A percentile compares a stretch with the other conserved stretches of the same genome.
Evolutionary conservation across 2,888 invertebrate species (phyloP).

Genomic region (Lathronympha strigana): DNA sequence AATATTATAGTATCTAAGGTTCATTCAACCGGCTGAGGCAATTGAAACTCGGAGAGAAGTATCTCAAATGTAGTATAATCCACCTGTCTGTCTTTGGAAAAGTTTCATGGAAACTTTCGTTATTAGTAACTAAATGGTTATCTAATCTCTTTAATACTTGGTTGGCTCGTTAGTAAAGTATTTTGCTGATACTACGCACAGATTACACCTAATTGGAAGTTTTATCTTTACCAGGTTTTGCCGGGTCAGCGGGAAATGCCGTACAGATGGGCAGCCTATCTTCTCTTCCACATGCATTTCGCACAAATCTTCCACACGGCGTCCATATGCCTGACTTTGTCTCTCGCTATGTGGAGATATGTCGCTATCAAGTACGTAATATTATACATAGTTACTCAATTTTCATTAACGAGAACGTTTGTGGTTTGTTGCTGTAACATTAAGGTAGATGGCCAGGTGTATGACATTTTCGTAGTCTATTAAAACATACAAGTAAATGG

Average conservation of each 20-base stretch:
- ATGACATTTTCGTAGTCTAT: no score
- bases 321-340: slow-evolving; percentile 91
- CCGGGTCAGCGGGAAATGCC: slow-evolving; percentile 87
- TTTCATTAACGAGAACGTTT: no score
- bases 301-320: slow-evolving; percentile 92
- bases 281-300: slow-evolving; percentile 92
- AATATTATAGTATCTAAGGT: no score
- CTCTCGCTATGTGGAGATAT: slow-evolving; percentile 94
- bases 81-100: neutral
- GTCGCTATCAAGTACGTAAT: slow-evolving; percentile 90
- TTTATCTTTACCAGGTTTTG: slow-evolving; percentile 67
- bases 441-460: no score
- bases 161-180: slow-evolving; percentile 13
- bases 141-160: slow-evolving; percentile 31
- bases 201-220: slow-evolving; percentile 24
- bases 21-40: no score
- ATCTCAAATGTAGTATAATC: no score
- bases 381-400: no score
- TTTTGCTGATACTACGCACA: slow-evolving; percentile 6
- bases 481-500: no score
- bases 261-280: slow-evolving; percentile 89
- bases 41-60: no score
- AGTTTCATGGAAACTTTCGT: slow-evolving; percentile 19
- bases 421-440: slow-evolving; percentile 3
- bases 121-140: slow-evolving; percentile 18